Evolutionary conservation across 2,797 vertebrate genomes (phyloP).

Genomic region (Taeniopygia guttata): DNA sequence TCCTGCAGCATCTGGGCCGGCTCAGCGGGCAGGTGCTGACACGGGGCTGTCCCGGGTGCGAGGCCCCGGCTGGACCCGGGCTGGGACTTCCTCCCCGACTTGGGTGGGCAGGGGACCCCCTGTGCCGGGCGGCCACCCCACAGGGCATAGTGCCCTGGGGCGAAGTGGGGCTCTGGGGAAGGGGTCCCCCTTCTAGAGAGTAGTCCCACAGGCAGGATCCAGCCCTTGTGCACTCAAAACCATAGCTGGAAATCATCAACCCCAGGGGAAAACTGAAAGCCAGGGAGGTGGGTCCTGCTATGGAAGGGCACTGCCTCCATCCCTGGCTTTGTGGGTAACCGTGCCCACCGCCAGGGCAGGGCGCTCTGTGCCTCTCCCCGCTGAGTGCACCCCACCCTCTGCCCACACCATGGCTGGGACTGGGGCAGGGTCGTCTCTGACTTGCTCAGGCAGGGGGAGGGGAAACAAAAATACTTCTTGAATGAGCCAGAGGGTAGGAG

Average conservation of each 20-base stretch:
- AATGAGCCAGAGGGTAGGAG: not conserved
- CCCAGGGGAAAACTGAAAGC: not conserved
- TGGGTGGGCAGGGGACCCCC: not conserved
- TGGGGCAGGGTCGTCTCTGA: not conserved
- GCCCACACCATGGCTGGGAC: fast-evolving
- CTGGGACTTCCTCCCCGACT: not conserved
- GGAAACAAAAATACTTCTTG: not conserved
- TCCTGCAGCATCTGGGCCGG: constrained; percentile 55
- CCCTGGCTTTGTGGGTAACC: fast-evolving
- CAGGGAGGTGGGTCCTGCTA: not conserved
- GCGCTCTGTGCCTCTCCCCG: fast-evolving
- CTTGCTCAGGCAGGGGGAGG: not conserved
- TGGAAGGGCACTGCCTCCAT: not conserved
- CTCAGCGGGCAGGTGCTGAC: constrained; percentile 52
- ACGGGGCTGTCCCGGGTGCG: not conserved
- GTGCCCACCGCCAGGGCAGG: fast-evolving
- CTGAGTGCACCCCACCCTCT: fast-evolving
- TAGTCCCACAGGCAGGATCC: not conserved
- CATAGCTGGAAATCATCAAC: not conserved
- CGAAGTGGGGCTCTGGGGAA: not conserved
- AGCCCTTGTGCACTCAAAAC: not conserved
- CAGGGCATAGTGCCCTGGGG: fast-evolving
- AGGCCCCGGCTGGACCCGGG: not conserved
- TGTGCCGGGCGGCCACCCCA: fast-evolving
- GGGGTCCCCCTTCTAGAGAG: not conserved